Evolutionary conservation across 2,888 invertebrate genomes (phyloP).

Genomic region (Rhopalosiphum nymphaeae): DNA sequence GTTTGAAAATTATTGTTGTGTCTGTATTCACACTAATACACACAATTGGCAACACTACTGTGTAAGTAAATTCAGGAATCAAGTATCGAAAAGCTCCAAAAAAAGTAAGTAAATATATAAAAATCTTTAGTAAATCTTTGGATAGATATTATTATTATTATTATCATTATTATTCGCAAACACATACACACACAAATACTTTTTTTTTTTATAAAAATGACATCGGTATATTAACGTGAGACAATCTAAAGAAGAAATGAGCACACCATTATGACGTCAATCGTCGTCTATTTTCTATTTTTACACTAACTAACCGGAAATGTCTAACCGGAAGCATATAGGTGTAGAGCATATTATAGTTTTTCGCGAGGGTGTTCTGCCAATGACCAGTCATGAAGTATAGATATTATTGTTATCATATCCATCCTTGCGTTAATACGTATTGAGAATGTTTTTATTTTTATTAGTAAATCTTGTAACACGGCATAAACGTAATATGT

Average conservation of each 20-base stretch:
- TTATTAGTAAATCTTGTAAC: neutral
- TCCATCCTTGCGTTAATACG: neutral
- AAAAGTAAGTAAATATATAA: slow-evolving; percentile 10
- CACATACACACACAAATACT: neutral
- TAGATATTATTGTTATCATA: slow-evolving; percentile 21
- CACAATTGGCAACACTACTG: neutral
- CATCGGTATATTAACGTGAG: neutral
- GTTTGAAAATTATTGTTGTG: neutral
- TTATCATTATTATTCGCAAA: neutral
- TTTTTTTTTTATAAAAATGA: neutral
- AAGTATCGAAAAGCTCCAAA: neutral
- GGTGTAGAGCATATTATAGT: slow-evolving; percentile 24
- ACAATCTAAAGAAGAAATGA: slow-evolving; percentile 36
- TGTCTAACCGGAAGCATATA: slow-evolving; percentile 24
- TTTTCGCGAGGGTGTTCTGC: slow-evolving; percentile 38
- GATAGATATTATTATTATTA: neutral
- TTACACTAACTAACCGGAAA: slow-evolving; percentile 36
- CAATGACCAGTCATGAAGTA: neutral
- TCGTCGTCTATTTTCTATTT: slow-evolving; percentile 44
- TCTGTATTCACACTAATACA: neutral
- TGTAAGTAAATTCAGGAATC: neutral
- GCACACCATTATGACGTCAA: slow-evolving; percentile 38
- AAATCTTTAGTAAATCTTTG: neutral
- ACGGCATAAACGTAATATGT: neutral
- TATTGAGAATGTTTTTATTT: neutral